A percentile compares a stretch with the other conserved stretches of the same genome.
Evolutionary conservation across 2,113 vertebrate species (phyloP).

Genomic region (Syngnathus scovelli): DNA sequence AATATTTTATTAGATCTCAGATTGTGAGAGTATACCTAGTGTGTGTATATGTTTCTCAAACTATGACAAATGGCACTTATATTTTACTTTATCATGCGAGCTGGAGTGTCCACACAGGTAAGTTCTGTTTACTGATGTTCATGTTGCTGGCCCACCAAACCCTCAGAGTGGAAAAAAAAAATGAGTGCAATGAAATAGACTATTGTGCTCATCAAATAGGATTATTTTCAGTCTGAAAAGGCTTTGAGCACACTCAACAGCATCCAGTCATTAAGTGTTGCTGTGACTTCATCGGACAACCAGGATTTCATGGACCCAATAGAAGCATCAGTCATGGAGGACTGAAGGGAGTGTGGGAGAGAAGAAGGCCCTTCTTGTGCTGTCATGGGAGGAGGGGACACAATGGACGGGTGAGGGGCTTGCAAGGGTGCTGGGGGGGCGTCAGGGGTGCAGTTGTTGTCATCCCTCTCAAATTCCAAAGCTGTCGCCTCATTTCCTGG

Average conservation of each 20-base stretch:
- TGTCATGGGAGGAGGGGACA: conserved; percentile 4
- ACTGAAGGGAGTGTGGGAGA: conserved; percentile 10
- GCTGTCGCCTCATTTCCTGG: conserved; percentile 67
- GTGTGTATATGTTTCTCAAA: not conserved
- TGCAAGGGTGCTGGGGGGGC: not conserved
- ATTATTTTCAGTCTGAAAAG: conserved; percentile 6
- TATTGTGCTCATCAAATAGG: conserved; percentile 1
- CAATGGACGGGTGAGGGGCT: conserved; percentile 2
- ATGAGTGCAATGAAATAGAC: not conserved
- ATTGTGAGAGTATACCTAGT: not conserved
- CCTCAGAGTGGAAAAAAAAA: conserved; percentile 3
- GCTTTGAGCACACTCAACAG: not conserved
- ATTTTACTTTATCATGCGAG: conserved; percentile 9
- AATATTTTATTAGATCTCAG: not conserved
- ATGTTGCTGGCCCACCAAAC: conserved; percentile 7
- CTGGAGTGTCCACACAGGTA: conserved; percentile 37
- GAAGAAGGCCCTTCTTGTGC: conserved; percentile 57
- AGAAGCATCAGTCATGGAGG: conserved; percentile 36
- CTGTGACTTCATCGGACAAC: conserved; percentile 34
- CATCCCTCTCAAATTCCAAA: conserved; percentile 62
- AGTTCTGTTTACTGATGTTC: conserved; percentile 23
- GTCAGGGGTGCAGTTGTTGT: conserved; percentile 22
- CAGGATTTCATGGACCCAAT: conserved; percentile 37
- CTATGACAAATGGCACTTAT: conserved; percentile 59
- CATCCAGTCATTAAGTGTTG: conserved; percentile 13